A percentile compares a stretch with the other conserved stretches of the same genome.
Evolutionary conservation across 2,113 vertebrate species (phyloP).

Genomic region (Uria lomvia): DNA sequence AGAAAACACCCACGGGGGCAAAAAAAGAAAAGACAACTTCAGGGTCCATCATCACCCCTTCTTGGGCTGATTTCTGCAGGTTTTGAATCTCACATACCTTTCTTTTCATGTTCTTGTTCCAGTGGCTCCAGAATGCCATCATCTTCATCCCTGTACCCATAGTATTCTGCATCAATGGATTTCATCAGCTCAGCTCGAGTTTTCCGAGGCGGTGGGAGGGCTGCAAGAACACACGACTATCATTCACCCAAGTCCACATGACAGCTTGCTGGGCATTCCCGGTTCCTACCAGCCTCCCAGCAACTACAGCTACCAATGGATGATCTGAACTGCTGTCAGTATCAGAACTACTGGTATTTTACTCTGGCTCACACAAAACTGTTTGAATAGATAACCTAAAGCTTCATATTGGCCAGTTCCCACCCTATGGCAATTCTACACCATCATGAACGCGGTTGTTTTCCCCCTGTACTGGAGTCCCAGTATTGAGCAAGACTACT

Average conservation of each 20-base stretch:
- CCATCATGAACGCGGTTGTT: rapidly evolving
- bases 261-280: not conserved
- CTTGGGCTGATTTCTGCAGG: not conserved
- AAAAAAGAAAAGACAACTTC: not conserved
- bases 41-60: not conserved
- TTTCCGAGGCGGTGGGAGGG: slow-evolving; percentile 87
- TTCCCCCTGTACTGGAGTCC: too few species aligned
- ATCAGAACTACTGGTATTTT: not conserved
- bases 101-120: slow-evolving; percentile 88
- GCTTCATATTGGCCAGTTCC: not conserved
- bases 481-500: not conserved
- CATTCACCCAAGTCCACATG: not conserved
- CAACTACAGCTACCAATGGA: not conserved
- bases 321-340: not conserved
- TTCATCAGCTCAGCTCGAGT: slow-evolving; percentile 96
- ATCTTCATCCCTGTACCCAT: slow-evolving; percentile 94
- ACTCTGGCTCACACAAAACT: not conserved
- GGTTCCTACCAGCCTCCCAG: not conserved
- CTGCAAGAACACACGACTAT: slow-evolving; percentile 47
- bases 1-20: rapidly evolving
- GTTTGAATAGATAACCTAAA: not conserved
- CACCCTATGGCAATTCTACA: not conserved
- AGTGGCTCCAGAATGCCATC: slow-evolving; percentile 92
- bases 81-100: slow-evolving; percentile 67
- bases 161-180: slow-evolving; percentile 94